A percentile compares a stretch with the other conserved stretches of the same genome.
Conservation (phyloP, 2,888 invertebrate species). For the Amaurobius ferox region DNA sequence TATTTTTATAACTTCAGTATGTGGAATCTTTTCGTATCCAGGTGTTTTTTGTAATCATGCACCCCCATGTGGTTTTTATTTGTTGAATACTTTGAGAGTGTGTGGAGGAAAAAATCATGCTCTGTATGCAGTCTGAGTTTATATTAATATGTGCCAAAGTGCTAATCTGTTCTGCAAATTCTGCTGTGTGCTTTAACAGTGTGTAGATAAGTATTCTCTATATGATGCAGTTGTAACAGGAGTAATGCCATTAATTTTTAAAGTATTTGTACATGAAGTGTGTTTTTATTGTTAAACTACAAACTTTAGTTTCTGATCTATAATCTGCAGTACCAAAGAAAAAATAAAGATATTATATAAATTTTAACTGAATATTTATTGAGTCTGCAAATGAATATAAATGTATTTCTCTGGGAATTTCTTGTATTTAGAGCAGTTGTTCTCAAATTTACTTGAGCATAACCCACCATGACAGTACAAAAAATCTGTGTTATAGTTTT, state of each 20-base stretch:
- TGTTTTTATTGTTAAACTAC: conserved; percentile 1
- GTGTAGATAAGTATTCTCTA: not conserved
- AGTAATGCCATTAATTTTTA: conserved; percentile 5
- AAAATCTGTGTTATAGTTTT: no score
- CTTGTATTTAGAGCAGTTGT: no score
- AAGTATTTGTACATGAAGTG: conserved; percentile 13
- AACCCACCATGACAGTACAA: no score
- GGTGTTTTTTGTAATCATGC: not conserved
- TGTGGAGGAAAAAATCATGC: not conserved
- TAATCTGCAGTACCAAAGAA: conserved; percentile 9
- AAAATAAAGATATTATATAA: not conserved
- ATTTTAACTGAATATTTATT: no score
- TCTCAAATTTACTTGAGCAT: no score
- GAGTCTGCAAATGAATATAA: no score
- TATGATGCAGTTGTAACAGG: not conserved
- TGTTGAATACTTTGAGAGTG: not conserved
- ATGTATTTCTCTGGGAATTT: no score
- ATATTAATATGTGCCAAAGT: conserved; percentile 63
- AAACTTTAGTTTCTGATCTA: not conserved
- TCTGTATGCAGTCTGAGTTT: conserved; percentile 39
- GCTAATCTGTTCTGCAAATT: conserved; percentile 5
- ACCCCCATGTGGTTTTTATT: not conserved
- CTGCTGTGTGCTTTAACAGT: not conserved
- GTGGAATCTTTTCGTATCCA: not conserved
- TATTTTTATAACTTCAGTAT: not conserved